These are phyloP conservation scores for Ips typographus DNA, from an alignment of 1,140 invertebrate species.

Conservation along the genomic window DNA sequence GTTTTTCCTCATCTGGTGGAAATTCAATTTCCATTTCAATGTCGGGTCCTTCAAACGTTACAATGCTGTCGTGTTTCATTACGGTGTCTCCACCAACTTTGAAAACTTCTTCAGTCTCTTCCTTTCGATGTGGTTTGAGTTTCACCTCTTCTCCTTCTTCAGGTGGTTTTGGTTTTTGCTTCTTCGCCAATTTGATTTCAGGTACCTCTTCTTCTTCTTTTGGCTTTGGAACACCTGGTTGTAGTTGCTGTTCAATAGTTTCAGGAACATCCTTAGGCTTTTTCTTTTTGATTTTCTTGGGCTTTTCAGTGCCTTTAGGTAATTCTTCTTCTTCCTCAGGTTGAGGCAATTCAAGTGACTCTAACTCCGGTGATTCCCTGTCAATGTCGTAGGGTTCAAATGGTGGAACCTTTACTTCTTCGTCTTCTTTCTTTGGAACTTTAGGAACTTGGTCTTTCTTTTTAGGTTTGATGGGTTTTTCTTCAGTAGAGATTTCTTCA, in stretches of 20 bases:
- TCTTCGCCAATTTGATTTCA: slow-evolving; percentile 55
- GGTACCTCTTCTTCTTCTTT: slow-evolving; percentile 44
- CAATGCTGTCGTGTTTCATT: slow-evolving; percentile 28
- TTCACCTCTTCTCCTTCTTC: slow-evolving; percentile 55
- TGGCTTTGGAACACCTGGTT: slow-evolving; percentile 40
- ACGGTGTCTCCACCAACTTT: slow-evolving; percentile 32
- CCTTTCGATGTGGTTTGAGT: slow-evolving; percentile 57
- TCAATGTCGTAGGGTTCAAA: slow-evolving; percentile 48
- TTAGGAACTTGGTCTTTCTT: slow-evolving; percentile 33
- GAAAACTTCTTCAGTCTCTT: slow-evolving; percentile 45
- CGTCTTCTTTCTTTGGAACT: slow-evolving; percentile 46
- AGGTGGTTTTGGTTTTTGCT: slow-evolving; percentile 56
- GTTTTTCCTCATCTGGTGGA: slow-evolving; percentile 21
- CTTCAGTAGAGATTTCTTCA: slow-evolving; percentile 21
- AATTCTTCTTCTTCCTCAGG: slow-evolving; percentile 40
- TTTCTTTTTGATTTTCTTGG: slow-evolving; percentile 40
- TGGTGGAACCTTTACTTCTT: slow-evolving; percentile 44
- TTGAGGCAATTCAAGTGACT: slow-evolving; percentile 39
- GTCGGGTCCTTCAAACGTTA: slow-evolving; percentile 33
- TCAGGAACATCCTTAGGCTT: slow-evolving; percentile 43
- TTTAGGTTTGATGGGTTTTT: slow-evolving; percentile 40
- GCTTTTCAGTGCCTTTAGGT: slow-evolving; percentile 37
- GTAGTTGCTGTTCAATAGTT: slow-evolving; percentile 41
- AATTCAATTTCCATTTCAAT: slow-evolving; percentile 39
- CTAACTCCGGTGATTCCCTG: slow-evolving; percentile 37